Base-by-base conservation (phyloP, 2,113 vertebrate genomes). In the Hippocampus mohnikei region DNA sequence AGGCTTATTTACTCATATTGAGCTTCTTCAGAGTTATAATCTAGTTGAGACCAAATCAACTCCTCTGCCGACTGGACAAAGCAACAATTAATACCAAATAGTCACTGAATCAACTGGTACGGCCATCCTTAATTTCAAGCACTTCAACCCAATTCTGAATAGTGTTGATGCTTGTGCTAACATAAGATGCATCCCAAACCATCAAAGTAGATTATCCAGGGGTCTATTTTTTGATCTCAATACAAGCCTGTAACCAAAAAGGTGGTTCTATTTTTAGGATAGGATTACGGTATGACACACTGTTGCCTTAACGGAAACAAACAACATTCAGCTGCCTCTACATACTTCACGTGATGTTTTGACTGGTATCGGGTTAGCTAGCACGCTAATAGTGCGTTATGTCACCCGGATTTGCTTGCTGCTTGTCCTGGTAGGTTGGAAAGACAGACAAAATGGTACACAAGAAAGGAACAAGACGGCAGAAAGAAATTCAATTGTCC, bases 241-340 rank as follows among this genome's bases (percentile, higher is more conserved):
- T 27, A 27, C 63, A 46, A 27, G 42, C 13, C 41, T 16, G 62
- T 23, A n/a, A 65, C 15, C 13, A 29, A 18, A 20, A 33, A 33
- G 58, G 58, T 20, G 37, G 58, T 60, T 60, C 33, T 60, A 60
- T 60, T 60, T 60, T 29, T 33, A 60, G 58, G 58, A 18, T 60
- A 20, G 27, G 5, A 33, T 60, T 60, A 60, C 58, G 33, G 33
- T 37, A 37, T 37, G 27, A 33, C 58, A 60, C 25, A 12, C 13
- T 20, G 58, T 60, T 60, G 58, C 58, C 55, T 58, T 27, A 27
- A 58, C 23, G 4, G 58, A 33, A 60, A 60, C 58, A 60, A 60
- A 65, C 63, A 65, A 46, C 15, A 42, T 46, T 44, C 62, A 64
- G 62, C 62, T 64, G 62, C 62, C 62, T 23, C 62, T 46, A 23